Evolutionary conservation across 2,888 invertebrate species (phyloP).

Genomic region (Onthophagus sagittarius): DNA sequence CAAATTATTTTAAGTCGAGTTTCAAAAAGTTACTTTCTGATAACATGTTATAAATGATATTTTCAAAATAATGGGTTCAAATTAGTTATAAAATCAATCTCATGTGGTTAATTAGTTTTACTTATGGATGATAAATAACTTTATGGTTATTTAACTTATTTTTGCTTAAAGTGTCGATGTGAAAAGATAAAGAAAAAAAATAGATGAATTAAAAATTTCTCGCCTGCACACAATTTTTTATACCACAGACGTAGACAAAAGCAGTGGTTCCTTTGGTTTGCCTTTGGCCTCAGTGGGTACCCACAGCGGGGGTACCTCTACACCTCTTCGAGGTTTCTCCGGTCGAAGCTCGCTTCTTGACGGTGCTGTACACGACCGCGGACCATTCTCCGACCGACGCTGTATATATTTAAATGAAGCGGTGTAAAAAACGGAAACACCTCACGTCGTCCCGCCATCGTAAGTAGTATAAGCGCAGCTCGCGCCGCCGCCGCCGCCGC

Average conservation of each 20-base stretch:
- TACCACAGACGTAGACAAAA: neutral
- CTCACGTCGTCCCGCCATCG: slow-evolving; percentile 42
- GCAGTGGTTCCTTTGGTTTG: neutral
- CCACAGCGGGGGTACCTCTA: neutral
- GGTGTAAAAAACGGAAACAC: slow-evolving; percentile 43
- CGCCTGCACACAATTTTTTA: neutral
- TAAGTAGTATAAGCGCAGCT: neutral
- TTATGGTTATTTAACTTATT: too few relatives aligned
- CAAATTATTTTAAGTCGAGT: too few relatives aligned
- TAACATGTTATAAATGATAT: too few relatives aligned
- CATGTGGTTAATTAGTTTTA: too few relatives aligned
- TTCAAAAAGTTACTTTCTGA: too few relatives aligned
- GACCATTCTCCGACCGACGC: slow-evolving; percentile 11
- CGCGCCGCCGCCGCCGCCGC: slow-evolving; percentile 37
- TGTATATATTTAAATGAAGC: slow-evolving; percentile 39
- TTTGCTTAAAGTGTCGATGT: too few relatives aligned
- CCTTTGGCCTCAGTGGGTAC: neutral
- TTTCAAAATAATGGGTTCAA: too few relatives aligned
- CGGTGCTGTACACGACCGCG: slow-evolving; percentile 30
- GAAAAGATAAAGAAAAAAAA: too few relatives aligned
- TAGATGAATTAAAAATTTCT: neutral
- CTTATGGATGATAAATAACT: too few relatives aligned
- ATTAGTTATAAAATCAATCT: too few relatives aligned
- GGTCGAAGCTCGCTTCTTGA: slow-evolving; percentile 26
- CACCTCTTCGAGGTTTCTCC: neutral